Conservation (phyloP, 2,113 vertebrate genomes). For the Albula glossodonta region DNA sequence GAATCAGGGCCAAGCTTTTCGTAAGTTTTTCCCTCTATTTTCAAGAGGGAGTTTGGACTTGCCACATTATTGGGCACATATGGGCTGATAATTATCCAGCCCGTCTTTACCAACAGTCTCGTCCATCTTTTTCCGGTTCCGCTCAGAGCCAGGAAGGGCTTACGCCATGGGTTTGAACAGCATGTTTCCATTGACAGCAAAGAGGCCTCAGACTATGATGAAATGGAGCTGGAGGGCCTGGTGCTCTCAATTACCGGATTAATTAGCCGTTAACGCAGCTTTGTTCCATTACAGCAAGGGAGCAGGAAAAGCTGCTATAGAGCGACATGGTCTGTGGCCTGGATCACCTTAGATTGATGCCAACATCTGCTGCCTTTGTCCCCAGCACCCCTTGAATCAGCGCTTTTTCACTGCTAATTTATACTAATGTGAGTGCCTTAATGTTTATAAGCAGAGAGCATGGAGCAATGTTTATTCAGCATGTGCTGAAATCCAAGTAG, state of each 20-base stretch:
- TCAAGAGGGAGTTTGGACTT: neutral
- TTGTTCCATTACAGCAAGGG: slow-evolving; percentile 66
- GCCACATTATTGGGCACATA: neutral
- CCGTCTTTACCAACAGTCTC: neutral
- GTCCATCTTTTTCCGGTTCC: neutral
- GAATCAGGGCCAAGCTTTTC: neutral
- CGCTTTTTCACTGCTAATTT: slow-evolving; percentile 42
- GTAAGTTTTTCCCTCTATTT: neutral
- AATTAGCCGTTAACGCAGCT: slow-evolving; percentile 63
- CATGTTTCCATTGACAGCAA: slow-evolving; percentile 15
- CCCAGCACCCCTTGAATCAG: slow-evolving; percentile 37
- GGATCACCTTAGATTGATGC: slow-evolving; percentile 46
- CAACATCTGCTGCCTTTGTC: slow-evolving; percentile 63
- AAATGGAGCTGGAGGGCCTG: neutral
- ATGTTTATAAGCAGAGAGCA: neutral
- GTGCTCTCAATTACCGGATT: slow-evolving; percentile 56
- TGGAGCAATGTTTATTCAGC: slow-evolving; percentile 5
- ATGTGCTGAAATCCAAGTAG: neutral
- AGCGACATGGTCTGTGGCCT: neutral
- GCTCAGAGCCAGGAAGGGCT: neutral
- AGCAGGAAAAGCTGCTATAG: slow-evolving; percentile 51
- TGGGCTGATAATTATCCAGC: neutral
- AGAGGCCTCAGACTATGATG: neutral
- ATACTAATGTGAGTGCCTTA: neutral
- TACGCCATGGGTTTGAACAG: neutral